Base-by-base conservation (phyloP, 2,113 vertebrate species). In the Cynopterus brachyotis region DNA sequence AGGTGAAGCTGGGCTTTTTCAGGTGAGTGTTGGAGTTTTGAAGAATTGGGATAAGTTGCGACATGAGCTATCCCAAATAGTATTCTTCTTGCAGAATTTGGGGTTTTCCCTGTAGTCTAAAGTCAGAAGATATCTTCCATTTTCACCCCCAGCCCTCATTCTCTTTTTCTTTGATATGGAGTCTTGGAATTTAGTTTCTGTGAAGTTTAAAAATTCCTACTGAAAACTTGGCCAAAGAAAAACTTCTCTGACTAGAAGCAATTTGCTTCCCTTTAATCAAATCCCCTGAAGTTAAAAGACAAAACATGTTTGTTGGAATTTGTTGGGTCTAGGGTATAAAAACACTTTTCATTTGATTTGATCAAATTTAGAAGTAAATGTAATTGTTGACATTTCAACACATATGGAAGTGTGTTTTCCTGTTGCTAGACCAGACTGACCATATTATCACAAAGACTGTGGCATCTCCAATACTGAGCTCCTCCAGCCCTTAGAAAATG, bases 381-480 rank as follows among this genome's bases (percentile, higher is more conserved):
- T 72, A 81, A 97, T 91, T 98, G 98, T 97, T 98, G 98, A 97
- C 95, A 97, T 98, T 93, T 97, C 72, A 59, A 70, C 91, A 13
- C 84, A 91, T 96, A 97, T 96, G 7, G 0, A 96, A 1, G 12
- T 85, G 59, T 83, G 93, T 92, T 97, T 93, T 91, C 4, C 0
- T 94, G 66, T 78, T 9, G 20, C 83, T 79, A 40, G 15, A 45
- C 96, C 6, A 1, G 40, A 53, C 92, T 47, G 89, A 82, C 47
- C 32, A 64, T 64, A 32, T 87, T 92, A 59, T 67, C 32, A n/a
- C 47, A 47, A 84, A 81, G 28, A 42, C 30, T 9, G 69, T 84
- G 79, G 75, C 81, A 60, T 72, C 55, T 90, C 53, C 17, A 64
- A 83, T 62, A 87, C 57, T 15, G 40, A 89, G 6, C 12, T 47